Base-by-base conservation (phyloP, 2,888 invertebrate species). In the Margaritifera margaritifera region DNA sequence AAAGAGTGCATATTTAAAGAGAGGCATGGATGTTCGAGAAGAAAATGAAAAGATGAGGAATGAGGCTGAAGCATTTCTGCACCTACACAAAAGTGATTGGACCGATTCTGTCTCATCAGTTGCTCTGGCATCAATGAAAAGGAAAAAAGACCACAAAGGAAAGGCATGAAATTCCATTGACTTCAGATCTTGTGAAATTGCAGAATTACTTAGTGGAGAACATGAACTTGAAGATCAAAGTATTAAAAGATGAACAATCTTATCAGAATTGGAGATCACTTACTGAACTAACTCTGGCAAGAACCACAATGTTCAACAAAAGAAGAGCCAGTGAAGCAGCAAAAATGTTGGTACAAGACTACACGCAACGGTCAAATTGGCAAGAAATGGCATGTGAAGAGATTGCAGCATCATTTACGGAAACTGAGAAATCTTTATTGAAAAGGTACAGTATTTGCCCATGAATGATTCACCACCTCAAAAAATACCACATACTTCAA, bases 141-240 rank as follows among this genome's bases (percentile, higher is more conserved):
- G n/a, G 15, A 24, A 31, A n/a, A 6, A 59, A 62, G 50, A 52
- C 8, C 4, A 42, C 31, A 42, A 42, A 42, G 8, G 31, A 62
- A 62, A 42, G 50, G 6, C 18, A 27, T 19, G n/a, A 19, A 51
- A 24, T 52, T 25, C 62, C 62, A n/a, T 20, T 62, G 27, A 62
- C 62, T 19, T 19, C 19, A 19, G 52, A 62, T 51, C 24, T 62
- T 20, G 62, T 62, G 50, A 62, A 42, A 50, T 62, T 62, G 31
- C 31, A 42, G 31, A 42, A 42, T 42, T 42, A 42, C 31, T 42
- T 42, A 42, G 11, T 42, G 31, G 8, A 42, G 31, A 42, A 42
- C 31, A 42, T 42, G 11, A 6, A 42, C 31, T 8, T 42, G 31
- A 42, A 42, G 31, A 42, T 42, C 31, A 42, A 42, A 42, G 31